Conservation (phyloP, 2,888 invertebrate genomes). For the Rotaria socialis region DNA sequence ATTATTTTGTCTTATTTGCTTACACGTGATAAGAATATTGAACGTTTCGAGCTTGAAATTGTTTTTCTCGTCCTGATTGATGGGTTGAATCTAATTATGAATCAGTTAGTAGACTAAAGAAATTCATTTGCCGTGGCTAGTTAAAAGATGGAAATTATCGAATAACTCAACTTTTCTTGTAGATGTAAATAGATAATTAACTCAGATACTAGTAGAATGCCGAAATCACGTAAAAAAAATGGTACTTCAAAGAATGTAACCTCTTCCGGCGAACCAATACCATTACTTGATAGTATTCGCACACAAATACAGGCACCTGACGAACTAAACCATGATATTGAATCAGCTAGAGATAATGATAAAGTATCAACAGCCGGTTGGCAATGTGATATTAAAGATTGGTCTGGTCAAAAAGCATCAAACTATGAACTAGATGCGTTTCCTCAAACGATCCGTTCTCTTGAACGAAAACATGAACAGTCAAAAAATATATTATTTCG, state of each 20-base stretch:
- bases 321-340: background rate
- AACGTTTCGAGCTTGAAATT: too few species aligned
- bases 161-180: too few species aligned
- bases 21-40: too few species aligned
- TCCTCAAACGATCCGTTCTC: background rate
- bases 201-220: background rate
- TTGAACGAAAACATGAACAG: background rate
- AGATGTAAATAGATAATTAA: too few species aligned
- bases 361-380: background rate
- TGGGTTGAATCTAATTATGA: too few species aligned
- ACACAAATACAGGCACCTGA: background rate
- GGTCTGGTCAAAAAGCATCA: background rate
- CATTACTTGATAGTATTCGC: background rate
- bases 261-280: background rate
- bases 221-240: background rate
- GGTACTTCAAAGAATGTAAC: background rate
- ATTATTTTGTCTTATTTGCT: background rate
- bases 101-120: too few species aligned
- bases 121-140: too few species aligned
- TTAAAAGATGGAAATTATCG: too few species aligned
- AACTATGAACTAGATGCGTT: background rate
- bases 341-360: background rate
- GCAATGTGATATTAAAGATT: background rate
- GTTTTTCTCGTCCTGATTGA: too few species aligned
- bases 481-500: background rate